Base-by-base conservation (phyloP, 2,888 invertebrate species). In the Polydrusus tereticollis region DNA sequence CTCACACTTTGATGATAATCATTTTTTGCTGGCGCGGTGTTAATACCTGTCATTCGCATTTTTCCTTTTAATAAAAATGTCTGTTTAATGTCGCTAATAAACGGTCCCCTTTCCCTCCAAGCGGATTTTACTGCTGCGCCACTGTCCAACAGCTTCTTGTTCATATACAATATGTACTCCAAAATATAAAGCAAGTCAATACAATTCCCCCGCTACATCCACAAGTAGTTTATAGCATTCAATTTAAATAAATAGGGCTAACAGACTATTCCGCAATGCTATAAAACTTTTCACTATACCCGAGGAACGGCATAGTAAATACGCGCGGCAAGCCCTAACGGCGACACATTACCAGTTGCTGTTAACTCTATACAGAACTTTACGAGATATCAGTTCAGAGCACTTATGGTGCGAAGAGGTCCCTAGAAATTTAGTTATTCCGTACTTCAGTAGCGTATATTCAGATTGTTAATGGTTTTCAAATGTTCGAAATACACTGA, bases 341-440 rank as follows among this genome's bases (percentile, higher is more conserved):
- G 59, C 41, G 3, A 23, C 59, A 8, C 59, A 59, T 59, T 41
- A 41, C 41, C 59, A 59, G 59, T 41, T 41, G 55, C 41, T 41
- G 59, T 59, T 59, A 59, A 41, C 59, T 59, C 59, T 59, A 59
- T 59, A 41, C 0, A 47, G 33, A 59, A 59, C 38, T 59, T 41
- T 59, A 59, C n/a, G 59, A 59, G 59, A 41, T 59, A 59, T 59
- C 59, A 59, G 41, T 59, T 59, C 21, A 7, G 21, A 41, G 41
- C 59, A 59, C 59, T 59, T 59, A 59, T 59, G 59, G 41, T 33
- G 59, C 36, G 41, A 41, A 59, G 59, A 59, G 41, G 21, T 57
- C 41, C 36, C 16, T n/a, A n/a, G 41, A 59, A 59, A 59, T 59
- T 38, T 59, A 38, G 59, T 59, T 21, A 59, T 59, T 41, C 23